Evolutionary conservation across 2,888 invertebrate genomes (phyloP).

Genomic region (Cosmia pyralina): DNA sequence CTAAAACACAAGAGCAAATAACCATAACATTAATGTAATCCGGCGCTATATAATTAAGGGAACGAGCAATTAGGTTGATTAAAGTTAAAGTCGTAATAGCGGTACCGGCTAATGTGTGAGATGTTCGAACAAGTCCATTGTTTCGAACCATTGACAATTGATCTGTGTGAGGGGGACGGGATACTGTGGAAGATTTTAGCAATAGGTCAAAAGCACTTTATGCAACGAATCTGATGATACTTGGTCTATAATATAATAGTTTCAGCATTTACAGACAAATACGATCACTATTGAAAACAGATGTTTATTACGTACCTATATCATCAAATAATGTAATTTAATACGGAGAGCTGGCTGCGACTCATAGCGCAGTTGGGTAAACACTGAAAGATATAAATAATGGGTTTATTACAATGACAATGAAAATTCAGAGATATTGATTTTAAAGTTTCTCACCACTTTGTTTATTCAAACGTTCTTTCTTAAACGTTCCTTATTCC

Average conservation of each 20-base stretch:
- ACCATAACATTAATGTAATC: constrained; percentile 39
- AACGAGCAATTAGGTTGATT: constrained; percentile 50
- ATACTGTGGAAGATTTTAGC: neutral
- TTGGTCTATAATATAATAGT: no score
- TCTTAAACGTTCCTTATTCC: neutral
- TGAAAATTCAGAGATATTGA: neutral
- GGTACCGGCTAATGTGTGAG: constrained; percentile 20
- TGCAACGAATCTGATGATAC: no score
- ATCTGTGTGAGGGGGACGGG: neutral
- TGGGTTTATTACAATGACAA: neutral
- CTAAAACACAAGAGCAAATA: constrained; percentile 42
- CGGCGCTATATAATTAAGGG: constrained; percentile 30
- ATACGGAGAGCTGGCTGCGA: neutral
- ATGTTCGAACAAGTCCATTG: constrained; percentile 11
- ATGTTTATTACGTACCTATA: no score
- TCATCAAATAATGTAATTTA: neutral
- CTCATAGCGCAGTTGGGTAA: neutral
- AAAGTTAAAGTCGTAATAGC: constrained; percentile 29
- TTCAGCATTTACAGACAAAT: neutral
- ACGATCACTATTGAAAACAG: neutral
- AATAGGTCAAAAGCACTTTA: neutral
- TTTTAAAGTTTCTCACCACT: neutral
- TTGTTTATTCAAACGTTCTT: neutral
- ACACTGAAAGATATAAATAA: neutral
- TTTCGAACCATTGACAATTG: constrained; percentile 19